Evolutionary conservation across 2,113 vertebrate genomes (phyloP).

Genomic region (Lamprotornis superbus): DNA sequence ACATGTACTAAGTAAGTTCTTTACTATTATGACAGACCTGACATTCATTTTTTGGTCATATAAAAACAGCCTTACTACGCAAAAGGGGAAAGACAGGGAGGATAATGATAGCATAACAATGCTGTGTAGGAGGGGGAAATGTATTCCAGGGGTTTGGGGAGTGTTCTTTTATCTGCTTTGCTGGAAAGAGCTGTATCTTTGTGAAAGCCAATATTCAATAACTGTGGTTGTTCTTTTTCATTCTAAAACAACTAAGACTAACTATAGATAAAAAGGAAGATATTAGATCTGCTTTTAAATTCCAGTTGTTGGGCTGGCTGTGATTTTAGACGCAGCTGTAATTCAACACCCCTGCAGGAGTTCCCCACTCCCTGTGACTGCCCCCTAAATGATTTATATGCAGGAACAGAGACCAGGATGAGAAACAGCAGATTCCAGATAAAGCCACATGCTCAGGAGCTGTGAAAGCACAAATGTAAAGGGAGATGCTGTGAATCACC

Average conservation of each 20-base stretch:
- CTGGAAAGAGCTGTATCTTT: not conserved
- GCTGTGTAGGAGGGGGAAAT: not conserved
- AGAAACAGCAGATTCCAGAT: slow-evolving; percentile 14
- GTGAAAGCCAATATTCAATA: not conserved
- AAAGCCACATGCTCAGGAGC: not conserved
- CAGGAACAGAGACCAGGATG: not conserved
- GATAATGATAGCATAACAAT: not conserved
- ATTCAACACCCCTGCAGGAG: not conserved
- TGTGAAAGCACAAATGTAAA: not conserved
- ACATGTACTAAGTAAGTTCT: not conserved
- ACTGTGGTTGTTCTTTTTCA: not conserved
- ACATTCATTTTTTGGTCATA: not conserved
- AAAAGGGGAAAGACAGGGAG: not conserved
- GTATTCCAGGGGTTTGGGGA: not conserved
- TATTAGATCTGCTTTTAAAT: not conserved
- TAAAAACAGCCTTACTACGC: not conserved
- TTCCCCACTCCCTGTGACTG: not conserved
- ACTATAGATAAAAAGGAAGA: not conserved
- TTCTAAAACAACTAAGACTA: slow-evolving; percentile 13
- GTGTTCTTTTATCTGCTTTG: slow-evolving; percentile 8
- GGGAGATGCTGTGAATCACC: not conserved
- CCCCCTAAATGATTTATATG: not conserved
- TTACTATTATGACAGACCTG: not conserved
- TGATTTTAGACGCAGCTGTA: not conserved
- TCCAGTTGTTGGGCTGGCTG: not conserved